Percentiles rank a stretch among this genome's conserved stretches.
phyloP scores from a whole-genome alignment of 64 coral and sea anemone genomes.

The Stichodactyla helianthus region DNA sequence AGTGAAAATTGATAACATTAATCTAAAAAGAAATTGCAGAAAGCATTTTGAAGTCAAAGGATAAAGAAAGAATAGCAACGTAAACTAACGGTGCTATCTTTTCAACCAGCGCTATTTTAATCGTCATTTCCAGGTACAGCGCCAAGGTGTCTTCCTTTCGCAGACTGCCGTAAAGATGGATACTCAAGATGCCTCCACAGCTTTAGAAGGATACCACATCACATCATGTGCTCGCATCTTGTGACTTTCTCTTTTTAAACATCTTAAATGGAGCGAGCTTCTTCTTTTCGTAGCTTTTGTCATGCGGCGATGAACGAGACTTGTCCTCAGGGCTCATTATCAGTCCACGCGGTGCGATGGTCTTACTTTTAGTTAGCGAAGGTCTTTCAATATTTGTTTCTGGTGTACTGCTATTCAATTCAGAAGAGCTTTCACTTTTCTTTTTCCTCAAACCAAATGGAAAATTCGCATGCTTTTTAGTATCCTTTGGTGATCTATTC shows the following conservation, averaged over 20 bases:
- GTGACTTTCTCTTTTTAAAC: constrained; percentile 17
- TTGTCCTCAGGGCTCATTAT: neutral
- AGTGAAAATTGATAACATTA: too few species aligned
- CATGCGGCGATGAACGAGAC: neutral
- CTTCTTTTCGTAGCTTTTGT: constrained; percentile 8
- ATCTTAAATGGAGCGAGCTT: constrained; percentile 7
- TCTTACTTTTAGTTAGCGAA: neutral
- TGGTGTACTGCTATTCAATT: neutral
- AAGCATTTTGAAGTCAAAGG: too few species aligned
- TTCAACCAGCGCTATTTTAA: too few species aligned
- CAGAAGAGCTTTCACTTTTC: neutral
- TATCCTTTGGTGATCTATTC: neutral
- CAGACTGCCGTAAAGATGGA: too few species aligned
- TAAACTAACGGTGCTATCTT: too few species aligned
- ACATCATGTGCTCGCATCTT: neutral
- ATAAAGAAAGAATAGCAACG: too few species aligned
- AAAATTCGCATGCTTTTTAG: neutral
- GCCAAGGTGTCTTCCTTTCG: neutral
- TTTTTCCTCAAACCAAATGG: constrained; percentile 10
- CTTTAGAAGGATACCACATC: neutral
- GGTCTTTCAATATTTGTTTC: neutral
- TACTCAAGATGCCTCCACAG: neutral
- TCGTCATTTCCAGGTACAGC: too few species aligned
- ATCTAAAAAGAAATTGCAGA: too few species aligned
- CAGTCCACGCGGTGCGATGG: neutral